Evolutionary conservation across 2,888 invertebrate species (phyloP).

Genomic region (Sminthurides aquaticus): DNA sequence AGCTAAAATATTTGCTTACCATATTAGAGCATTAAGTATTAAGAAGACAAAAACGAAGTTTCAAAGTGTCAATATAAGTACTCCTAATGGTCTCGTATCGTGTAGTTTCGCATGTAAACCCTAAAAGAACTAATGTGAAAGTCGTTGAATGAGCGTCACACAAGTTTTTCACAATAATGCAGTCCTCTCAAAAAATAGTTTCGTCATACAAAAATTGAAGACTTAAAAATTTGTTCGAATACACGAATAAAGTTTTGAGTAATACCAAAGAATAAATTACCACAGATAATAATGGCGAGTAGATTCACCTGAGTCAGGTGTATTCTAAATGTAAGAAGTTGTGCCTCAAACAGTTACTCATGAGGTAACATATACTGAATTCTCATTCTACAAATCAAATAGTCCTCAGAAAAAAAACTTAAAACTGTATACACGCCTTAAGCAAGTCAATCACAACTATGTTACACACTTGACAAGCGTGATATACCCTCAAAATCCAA

Average conservation of each 20-base stretch:
- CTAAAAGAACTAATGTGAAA: not conserved
- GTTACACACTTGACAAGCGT: too few species aligned
- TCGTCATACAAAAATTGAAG: not conserved
- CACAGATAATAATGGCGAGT: not conserved
- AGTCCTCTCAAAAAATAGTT: not conserved
- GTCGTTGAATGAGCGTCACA: not conserved
- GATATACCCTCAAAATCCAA: too few species aligned
- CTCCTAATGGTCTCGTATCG: not conserved
- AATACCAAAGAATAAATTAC: not conserved
- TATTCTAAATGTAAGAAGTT: not conserved
- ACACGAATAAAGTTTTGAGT: not conserved
- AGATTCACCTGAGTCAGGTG: not conserved
- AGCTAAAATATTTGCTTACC: too few species aligned
- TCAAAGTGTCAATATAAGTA: not conserved
- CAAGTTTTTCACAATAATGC: not conserved
- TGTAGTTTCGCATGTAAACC: not conserved
- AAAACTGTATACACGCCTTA: not conserved
- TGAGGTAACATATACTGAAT: not conserved
- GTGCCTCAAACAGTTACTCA: not conserved
- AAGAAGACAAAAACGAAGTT: too few species aligned
- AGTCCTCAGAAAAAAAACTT: not conserved
- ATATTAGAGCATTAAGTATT: too few species aligned
- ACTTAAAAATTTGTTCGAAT: not conserved
- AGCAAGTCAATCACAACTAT: not conserved
- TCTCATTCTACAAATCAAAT: not conserved